Conservation (phyloP, 2,113 vertebrate species). For the Equus przewalskii region DNA sequence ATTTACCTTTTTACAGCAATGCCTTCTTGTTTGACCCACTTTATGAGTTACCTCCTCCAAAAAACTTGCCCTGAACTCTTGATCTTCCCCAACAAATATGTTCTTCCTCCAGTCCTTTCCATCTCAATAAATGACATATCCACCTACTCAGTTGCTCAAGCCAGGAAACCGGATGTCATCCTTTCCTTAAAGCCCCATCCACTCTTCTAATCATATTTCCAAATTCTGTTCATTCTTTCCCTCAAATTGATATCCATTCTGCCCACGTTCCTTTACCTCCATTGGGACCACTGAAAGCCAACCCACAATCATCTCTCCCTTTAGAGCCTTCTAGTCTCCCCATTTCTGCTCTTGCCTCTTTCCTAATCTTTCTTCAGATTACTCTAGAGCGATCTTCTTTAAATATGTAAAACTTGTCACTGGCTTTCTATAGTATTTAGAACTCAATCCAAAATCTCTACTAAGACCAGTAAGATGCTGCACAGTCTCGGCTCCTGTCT, state of each 20-base stretch:
- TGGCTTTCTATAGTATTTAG: background rate
- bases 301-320: background rate
- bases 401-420: background rate
- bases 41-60: conserved; percentile 4
- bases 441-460: conserved; percentile 15
- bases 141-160: background rate
- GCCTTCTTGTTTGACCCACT: background rate
- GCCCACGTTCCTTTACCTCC: background rate
- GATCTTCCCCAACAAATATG: background rate
- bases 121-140: conserved; percentile 2
- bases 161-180: background rate
- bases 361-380: background rate
- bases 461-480: background rate
- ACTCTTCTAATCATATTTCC: background rate
- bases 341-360: background rate
- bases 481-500: background rate
- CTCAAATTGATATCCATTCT: background rate
- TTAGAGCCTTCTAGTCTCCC: background rate
- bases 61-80: conserved; percentile 36
- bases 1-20: background rate
- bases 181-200: background rate
- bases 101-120: background rate
- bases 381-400: conserved; percentile 2
- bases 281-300: background rate
- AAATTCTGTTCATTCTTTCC: background rate